These are phyloP conservation scores for Eidolon helvum DNA, from an alignment of 2,113 vertebrate species.

Conservation along the genomic window DNA sequence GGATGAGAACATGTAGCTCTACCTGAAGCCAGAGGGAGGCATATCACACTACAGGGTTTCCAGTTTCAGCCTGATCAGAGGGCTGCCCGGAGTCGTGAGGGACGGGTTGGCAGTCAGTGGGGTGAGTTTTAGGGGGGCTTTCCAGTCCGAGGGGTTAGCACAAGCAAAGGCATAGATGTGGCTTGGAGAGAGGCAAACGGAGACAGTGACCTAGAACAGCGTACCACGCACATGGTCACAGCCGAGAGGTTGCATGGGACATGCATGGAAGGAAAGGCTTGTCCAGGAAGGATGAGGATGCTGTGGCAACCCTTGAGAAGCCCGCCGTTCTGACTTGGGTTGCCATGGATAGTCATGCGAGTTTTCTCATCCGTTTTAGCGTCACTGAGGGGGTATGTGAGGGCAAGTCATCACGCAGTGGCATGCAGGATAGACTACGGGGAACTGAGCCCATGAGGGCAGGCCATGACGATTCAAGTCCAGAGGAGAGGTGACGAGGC, in stretches of 20 bases:
- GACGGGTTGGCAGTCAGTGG: not conserved
- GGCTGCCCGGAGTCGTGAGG: not conserved
- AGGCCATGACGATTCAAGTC: not conserved
- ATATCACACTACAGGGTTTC: not conserved
- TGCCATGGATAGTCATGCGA: not conserved
- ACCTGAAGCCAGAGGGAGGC: not conserved
- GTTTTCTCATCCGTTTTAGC: not conserved
- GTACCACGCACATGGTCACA: not conserved
- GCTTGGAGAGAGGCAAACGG: not conserved
- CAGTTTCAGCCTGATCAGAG: not conserved
- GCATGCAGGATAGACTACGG: not conserved
- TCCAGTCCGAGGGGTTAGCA: not conserved
- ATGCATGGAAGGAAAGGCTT: not conserved
- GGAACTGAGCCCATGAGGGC: not conserved
- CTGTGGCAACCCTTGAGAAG: not conserved
- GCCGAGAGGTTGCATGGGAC: rapidly evolving
- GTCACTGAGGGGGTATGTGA: not conserved
- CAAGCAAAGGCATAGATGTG: too few species aligned
- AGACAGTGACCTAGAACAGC: not conserved
- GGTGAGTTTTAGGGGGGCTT: not conserved
- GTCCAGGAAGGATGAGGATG: not conserved
- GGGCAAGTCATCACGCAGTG: not conserved
- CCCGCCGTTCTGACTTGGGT: not conserved
- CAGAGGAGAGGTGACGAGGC: not conserved
- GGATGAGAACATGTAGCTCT: not conserved